Conservation (phyloP, 2,113 vertebrate species). For the Cephalopholis sonnerati region DNA sequence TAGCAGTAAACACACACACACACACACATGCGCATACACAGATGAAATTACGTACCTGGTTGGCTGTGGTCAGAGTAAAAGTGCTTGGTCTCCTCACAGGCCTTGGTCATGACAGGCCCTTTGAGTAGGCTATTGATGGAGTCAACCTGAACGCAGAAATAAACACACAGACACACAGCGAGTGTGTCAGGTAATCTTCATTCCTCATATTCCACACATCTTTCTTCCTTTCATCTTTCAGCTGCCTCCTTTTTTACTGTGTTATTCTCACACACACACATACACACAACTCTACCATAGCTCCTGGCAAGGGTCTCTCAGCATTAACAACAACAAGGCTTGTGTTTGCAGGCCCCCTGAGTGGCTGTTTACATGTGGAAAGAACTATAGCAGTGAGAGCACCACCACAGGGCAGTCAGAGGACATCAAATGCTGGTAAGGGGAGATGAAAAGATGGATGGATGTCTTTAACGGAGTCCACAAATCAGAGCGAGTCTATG, state of each 20-base stretch:
- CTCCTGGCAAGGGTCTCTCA: conserved; percentile 38
- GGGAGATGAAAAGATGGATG: conserved; percentile 34
- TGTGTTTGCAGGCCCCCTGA: conserved; percentile 32
- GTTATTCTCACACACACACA: background rate
- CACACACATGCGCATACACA: conserved; percentile 3
- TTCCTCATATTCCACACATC: background rate
- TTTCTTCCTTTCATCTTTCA: background rate
- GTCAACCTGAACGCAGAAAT: conserved; percentile 88
- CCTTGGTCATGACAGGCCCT: conserved; percentile 92
- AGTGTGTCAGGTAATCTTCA: conserved; percentile 3
- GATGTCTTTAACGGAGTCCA: conserved; percentile 6
- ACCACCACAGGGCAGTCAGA: conserved; percentile 51
- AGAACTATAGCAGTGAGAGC: conserved; percentile 35
- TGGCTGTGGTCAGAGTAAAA: conserved; percentile 95
- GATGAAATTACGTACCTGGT: conserved; percentile 86
- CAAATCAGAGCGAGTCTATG: conserved; percentile 10
- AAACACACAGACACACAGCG: background rate
- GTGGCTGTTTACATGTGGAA: conserved; percentile 65
- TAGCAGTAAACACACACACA: background rate
- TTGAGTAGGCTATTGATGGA: conserved; percentile 94
- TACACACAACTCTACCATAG: background rate
- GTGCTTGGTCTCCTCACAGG: conserved; percentile 96
- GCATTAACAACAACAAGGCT: conserved; percentile 40
- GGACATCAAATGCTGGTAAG: conserved; percentile 33
- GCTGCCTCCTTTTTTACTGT: background rate